Conservation (phyloP, 2,797 vertebrate genomes). For the Sebastes iracundus region DNA sequence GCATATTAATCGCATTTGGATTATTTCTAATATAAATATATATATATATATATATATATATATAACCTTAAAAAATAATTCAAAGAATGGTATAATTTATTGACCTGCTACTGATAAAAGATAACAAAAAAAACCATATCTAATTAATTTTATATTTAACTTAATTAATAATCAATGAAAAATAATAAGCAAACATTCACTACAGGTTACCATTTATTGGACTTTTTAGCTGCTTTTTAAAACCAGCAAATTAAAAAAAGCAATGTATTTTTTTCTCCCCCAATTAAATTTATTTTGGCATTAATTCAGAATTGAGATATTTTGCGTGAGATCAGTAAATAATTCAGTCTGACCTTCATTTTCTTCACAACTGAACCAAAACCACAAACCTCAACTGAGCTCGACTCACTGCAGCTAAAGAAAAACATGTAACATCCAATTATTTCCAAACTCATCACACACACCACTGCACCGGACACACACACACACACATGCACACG, state of each 20-base stretch:
- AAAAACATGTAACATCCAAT: constrained; percentile 50
- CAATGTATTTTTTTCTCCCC: neutral
- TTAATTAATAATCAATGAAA: neutral
- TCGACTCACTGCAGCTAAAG: constrained; percentile 13
- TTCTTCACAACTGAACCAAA: constrained; percentile 56
- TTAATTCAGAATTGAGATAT: constrained; percentile 18
- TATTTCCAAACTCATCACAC: constrained; percentile 53
- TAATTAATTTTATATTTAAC: neutral
- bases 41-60: no score
- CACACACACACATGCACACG: neutral
- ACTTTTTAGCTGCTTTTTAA: neutral
- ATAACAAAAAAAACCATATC: neutral
- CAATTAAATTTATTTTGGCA: neutral
- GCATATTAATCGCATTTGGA: neutral
- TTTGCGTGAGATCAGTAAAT: constrained; percentile 34
- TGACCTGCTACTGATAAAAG: neutral
- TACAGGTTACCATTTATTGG: neutral
- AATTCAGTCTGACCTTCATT: constrained; percentile 52
- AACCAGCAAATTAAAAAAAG: neutral
- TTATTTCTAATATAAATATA: neutral
- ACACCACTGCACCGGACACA: constrained; percentile 32
- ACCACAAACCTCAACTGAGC: constrained; percentile 46
- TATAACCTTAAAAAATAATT: neutral
- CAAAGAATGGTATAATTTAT: neutral
- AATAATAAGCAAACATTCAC: neutral